A percentile compares a stretch with the other conserved stretches of the same genome.
These are phyloP conservation scores for Bubalus kerabau DNA, from an alignment of 2,113 vertebrate genomes.

Conservation along the genomic window DNA sequence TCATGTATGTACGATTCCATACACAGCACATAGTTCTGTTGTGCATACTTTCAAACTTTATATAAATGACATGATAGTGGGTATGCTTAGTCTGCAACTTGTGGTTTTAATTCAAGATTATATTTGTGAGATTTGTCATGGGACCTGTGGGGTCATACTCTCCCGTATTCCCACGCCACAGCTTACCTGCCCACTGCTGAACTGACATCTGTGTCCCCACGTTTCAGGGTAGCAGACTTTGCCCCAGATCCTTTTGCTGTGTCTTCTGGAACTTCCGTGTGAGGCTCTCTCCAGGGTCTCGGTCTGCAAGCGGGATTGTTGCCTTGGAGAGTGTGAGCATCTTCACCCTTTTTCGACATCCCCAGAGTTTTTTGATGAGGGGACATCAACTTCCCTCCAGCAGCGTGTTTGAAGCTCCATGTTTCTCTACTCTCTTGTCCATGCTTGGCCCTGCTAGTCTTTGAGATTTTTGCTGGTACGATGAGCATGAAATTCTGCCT, in stretches of 20 bases:
- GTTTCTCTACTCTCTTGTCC: not conserved
- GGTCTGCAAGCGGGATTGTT: not conserved
- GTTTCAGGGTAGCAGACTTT: not conserved
- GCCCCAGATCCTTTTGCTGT: not conserved
- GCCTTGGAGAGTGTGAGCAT: not conserved
- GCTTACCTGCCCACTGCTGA: no score
- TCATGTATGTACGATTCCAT: rapidly evolving
- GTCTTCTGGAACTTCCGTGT: not conserved
- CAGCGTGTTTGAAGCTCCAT: not conserved
- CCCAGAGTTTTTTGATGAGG: not conserved
- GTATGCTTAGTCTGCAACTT: not conserved
- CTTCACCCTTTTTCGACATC: not conserved
- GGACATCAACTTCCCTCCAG: not conserved
- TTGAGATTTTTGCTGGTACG: not conserved
- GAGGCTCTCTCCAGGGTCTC: not conserved
- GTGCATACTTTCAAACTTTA: not conserved
- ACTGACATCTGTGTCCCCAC: not conserved
- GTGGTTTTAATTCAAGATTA: not conserved
- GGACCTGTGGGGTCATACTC: not conserved
- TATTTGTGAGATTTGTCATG: not conserved
- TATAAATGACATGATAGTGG: not conserved
- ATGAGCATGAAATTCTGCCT: not conserved
- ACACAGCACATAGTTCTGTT: not conserved
- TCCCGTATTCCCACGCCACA: rapidly evolving
- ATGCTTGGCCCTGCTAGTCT: no score